Evolutionary conservation across 2,888 invertebrate genomes (phyloP), one percentile per base, ranked within the genome.

Genomic region (Acleris laterana): DNA sequence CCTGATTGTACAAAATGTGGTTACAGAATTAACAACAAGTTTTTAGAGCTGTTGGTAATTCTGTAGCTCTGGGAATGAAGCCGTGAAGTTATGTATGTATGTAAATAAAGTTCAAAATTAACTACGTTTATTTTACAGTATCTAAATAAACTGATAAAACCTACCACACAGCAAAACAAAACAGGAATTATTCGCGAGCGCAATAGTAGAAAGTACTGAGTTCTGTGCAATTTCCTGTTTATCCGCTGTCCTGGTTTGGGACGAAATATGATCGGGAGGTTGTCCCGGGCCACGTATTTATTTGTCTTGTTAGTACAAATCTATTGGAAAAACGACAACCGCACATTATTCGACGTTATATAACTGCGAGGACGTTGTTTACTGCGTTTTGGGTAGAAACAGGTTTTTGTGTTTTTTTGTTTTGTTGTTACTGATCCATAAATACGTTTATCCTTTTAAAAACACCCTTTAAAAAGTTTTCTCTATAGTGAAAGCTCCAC

Each of bases 261-360:
- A 77, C 78, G 80, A 87, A 87, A 87, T 85, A 85, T 85, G 86
- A 86, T 84, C 83, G 79, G 70, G 72, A 73, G 71, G 53, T 67
- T 55, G 75, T 69, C 62, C 73, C 73, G 69, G 70, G 77, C 77
- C 75, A 73, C 76, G 78, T 80, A 78, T 83, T 82, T 86, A 83
- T 87, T 87, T 87, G 83, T 83, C 86, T 84, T 85, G 85, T 86
- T 86, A 84, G 80, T 79, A 78, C 79, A 87, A 86, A 85, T 84
- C 83, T 86, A 85, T 84, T 80, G 86, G 85, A 87, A 87, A 83
- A 83, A 81, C 77, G 82, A 81, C 83, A 84, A 77, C 72, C 75
- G 63, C 73, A 69, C 72, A 72, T 75, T 73, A 71, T 74, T 70
- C 71, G 68, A 69, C 68, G 74, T 69, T 46, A 76, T 73, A 78